Evolutionary conservation across 2,888 invertebrate genomes (phyloP).

Genomic region (Rhagonycha lutea): DNA sequence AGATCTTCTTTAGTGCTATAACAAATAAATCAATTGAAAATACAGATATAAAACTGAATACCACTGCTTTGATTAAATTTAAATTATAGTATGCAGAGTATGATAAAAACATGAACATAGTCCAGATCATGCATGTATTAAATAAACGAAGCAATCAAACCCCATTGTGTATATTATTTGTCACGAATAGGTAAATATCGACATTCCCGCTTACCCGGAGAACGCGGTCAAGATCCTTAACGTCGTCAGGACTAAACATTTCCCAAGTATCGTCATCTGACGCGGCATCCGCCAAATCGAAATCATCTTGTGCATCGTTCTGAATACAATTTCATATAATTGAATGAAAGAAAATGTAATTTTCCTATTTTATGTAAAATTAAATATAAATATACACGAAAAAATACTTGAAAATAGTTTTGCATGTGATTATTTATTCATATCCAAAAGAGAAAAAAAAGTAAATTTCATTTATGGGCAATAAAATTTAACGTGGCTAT

Average conservation of each 20-base stretch:
- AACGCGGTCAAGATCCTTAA: constrained; percentile 60
- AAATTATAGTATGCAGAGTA: background rate
- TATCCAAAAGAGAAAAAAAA: background rate
- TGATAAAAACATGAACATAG: background rate
- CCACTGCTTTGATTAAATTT: background rate
- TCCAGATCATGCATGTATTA: constrained; percentile 9
- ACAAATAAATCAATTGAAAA: background rate
- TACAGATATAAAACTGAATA: background rate
- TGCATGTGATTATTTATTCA: background rate
- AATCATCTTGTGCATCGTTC: constrained; percentile 75
- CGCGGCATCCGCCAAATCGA: constrained; percentile 63
- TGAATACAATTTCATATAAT: constrained; percentile 52
- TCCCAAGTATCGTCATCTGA: constrained; percentile 66
- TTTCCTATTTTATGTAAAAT: background rate
- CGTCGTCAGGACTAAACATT: constrained; percentile 60
- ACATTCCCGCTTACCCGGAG: constrained; percentile 60
- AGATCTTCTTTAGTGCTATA: too few relatives aligned
- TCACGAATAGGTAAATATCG: constrained; percentile 23
- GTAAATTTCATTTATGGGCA: background rate
- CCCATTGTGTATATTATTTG: constrained; percentile 12
- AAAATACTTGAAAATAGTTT: background rate
- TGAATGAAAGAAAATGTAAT: background rate
- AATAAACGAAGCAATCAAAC: constrained; percentile 12
- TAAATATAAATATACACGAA: background rate
- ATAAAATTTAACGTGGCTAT: background rate